A percentile compares a stretch with the other conserved stretches of the same genome.
These are phyloP conservation scores for Sardina pilchardus DNA, from an alignment of 2,113 vertebrate species.

Conservation along the genomic window DNA sequence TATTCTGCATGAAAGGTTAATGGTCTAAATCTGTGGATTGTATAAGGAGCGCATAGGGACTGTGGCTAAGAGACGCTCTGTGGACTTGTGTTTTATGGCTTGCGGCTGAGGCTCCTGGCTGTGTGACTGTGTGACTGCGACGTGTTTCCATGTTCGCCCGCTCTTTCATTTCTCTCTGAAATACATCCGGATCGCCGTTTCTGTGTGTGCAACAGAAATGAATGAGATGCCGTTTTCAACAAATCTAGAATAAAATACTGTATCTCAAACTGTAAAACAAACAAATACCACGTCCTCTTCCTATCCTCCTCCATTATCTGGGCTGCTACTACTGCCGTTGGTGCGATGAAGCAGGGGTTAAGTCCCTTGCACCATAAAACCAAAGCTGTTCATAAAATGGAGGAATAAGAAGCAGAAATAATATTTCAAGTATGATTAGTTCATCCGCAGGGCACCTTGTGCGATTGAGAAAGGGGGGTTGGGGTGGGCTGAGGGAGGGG, in stretches of 20 bases:
- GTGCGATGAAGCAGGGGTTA: conserved; percentile 73
- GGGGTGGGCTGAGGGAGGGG: conserved; percentile 35
- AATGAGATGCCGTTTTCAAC: conserved; percentile 39
- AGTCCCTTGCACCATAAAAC: conserved; percentile 78
- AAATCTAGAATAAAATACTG: conserved; percentile 52
- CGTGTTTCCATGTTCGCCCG: conserved; percentile 37
- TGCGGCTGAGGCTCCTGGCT: conserved; percentile 39
- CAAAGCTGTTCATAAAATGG: conserved; percentile 79
- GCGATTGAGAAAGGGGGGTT: conserved; percentile 68
- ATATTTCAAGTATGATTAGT: conserved; percentile 87
- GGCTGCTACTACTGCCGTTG: conserved; percentile 45
- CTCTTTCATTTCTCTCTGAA: neutral
- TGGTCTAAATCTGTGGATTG: conserved; percentile 52
- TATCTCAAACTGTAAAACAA: conserved; percentile 16
- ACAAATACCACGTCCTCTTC: conserved; percentile 25
- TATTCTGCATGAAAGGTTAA: conserved; percentile 46
- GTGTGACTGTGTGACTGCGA: conserved; percentile 30
- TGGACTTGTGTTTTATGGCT: conserved; percentile 48
- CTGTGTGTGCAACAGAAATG: conserved; percentile 47
- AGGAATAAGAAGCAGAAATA: conserved; percentile 84
- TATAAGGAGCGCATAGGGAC: conserved; percentile 47
- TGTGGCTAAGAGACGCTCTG: conserved; percentile 48
- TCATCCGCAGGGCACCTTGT: conserved; percentile 82
- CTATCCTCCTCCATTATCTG: conserved; percentile 44
- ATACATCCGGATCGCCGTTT: conserved; percentile 47